Evolutionary conservation across 2,888 invertebrate genomes (phyloP).

Genomic region (Deilephila porcellus): DNA sequence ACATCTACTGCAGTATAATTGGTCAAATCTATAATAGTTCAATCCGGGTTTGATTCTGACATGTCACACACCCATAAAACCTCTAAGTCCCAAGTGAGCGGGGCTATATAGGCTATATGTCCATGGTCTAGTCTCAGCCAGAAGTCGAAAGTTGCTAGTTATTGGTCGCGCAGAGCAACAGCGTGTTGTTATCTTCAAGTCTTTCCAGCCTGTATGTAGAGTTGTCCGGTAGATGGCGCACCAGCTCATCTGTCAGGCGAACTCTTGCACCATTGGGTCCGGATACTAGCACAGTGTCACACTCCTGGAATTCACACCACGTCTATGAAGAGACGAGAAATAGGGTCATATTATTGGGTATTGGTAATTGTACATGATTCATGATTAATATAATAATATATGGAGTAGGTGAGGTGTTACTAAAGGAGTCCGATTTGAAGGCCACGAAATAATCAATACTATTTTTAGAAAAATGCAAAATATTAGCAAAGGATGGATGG

Average conservation of each 20-base stretch:
- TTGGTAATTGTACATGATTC: neutral
- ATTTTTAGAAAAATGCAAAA: too few relatives aligned
- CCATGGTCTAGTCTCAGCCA: neutral
- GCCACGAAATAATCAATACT: too few relatives aligned
- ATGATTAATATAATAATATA: too few relatives aligned
- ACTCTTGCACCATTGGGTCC: conserved; percentile 95
- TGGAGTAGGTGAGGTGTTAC: too few relatives aligned
- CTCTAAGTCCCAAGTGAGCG: neutral
- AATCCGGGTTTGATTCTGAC: too few relatives aligned
- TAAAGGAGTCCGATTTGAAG: too few relatives aligned
- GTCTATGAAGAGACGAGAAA: conserved; percentile 7
- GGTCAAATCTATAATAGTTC: too few relatives aligned
- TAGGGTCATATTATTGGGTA: neutral
- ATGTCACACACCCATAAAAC: neutral
- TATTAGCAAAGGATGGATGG: too few relatives aligned
- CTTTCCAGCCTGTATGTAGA: conserved; percentile 71
- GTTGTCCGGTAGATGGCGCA: conserved; percentile 91
- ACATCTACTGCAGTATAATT: too few relatives aligned
- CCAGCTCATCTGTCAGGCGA: conserved; percentile 92
- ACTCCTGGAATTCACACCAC: conserved; percentile 69
- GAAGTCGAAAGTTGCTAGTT: neutral
- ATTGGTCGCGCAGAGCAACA: conserved; percentile 56
- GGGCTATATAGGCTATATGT: neutral
- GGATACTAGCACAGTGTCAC: conserved; percentile 87
- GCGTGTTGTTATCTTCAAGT: conserved; percentile 57